Evolutionary conservation across 2,888 invertebrate species (phyloP), one percentile per base, ranked within the genome.

Genomic region (Leptodirus hochenwartii): DNA sequence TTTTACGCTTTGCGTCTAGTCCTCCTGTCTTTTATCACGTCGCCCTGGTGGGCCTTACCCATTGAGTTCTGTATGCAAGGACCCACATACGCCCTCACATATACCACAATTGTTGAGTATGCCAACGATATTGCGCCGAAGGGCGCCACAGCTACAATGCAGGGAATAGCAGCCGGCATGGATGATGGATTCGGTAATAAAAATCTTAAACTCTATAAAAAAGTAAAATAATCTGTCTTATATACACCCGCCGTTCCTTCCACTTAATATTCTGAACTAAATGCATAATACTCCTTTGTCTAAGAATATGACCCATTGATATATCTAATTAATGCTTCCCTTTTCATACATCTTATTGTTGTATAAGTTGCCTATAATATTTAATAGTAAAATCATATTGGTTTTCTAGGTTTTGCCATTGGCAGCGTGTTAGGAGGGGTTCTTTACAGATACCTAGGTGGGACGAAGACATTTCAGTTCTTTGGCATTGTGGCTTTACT

Each of bases 81-180:
- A 0, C 75, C 87, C 0, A 80, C 84, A 0, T 90, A 87, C 53
- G 88, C 87, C 1, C 56, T 87, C 1, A 78, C 79, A 42, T 87
- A 87, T 47, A 69, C 81, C 0, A 75, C 76, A 1, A 79, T 85
- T 36, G 82, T 84, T 11, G 64, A 65, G 1, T 67, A 64, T 36
- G 66, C 66, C 2, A 62, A 64, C 39, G 56, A 51, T 3, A 47
- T 65, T 20, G 56, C 66, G 4, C 64, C 66, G 2, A 47, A 52
- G 10, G 56, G 84, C 1, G 74, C 80, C 33, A 77, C 80, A 4
- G 82, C 82, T 5, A 84, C 84, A 0, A 73, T 85, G 33, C 85
- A 87, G 49, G 84, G 84, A 6, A 36, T 37, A 6, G 41, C 41
- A 8, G 41, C 41, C 1, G 84, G 82, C n/a, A 74, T 82, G 71